These are phyloP conservation scores for Agrotis puta DNA, from an alignment of 2,888 invertebrate species.

Conservation along the genomic window DNA sequence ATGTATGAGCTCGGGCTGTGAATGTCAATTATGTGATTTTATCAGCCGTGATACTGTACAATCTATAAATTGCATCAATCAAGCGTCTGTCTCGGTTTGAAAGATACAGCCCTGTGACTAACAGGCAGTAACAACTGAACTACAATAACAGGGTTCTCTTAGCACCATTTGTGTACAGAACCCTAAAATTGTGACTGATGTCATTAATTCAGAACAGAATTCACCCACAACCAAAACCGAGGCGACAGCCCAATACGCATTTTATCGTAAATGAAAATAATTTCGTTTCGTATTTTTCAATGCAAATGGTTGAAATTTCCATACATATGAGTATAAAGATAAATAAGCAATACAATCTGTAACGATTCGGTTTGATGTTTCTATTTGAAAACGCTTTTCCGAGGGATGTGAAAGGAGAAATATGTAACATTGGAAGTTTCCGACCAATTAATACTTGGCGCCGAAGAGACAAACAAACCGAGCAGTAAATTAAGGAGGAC, in stretches of 20 bases:
- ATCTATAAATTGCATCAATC: too few relatives aligned
- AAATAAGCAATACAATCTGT: conserved; percentile 29
- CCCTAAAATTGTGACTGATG: conserved; percentile 22
- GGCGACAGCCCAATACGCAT: conserved; percentile 12
- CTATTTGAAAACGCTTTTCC: conserved; percentile 10
- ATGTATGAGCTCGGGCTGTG: too few relatives aligned
- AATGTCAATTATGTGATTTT: too few relatives aligned
- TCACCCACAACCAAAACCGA: conserved; percentile 1
- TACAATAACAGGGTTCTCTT: neutral
- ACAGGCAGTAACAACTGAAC: too few relatives aligned
- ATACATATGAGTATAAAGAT: conserved; percentile 43
- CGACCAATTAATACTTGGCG: conserved; percentile 15
- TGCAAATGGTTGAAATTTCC: conserved; percentile 34
- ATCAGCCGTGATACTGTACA: too few relatives aligned
- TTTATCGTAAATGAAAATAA: conserved; percentile 32
- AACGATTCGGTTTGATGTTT: conserved; percentile 28
- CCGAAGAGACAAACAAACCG: neutral
- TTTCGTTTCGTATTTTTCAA: conserved; percentile 28
- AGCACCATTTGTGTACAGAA: neutral
- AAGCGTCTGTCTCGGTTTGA: neutral
- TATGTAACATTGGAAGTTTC: neutral
- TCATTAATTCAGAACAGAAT: conserved; percentile 1
- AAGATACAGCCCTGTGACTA: neutral
- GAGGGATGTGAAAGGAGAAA: neutral
- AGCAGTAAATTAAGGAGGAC: neutral